A percentile compares a stretch with the other conserved stretches of the same genome.
Evolutionary conservation across 2,797 vertebrate species (phyloP).

Genomic region (Pempheris klunzingeri): DNA sequence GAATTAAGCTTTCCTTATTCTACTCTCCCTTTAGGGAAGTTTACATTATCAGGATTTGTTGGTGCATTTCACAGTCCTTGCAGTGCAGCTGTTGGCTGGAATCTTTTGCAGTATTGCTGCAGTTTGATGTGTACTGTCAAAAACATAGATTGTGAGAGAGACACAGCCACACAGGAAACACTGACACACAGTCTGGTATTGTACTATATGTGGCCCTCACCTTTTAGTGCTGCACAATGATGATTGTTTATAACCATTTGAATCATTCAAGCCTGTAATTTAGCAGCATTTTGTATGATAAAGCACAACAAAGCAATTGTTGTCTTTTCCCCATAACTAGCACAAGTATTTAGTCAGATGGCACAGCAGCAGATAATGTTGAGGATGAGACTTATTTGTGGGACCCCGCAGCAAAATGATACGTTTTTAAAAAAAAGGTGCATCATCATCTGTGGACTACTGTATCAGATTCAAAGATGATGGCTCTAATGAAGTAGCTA

Average conservation of each 20-base stretch:
- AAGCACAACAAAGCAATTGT: background rate
- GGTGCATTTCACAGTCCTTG: background rate
- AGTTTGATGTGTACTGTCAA: background rate
- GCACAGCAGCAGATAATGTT: slow-evolving; percentile 9
- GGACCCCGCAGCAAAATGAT: slow-evolving; percentile 16
- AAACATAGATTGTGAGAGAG: background rate
- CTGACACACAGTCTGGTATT: background rate
- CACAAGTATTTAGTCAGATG: background rate
- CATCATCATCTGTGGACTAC: background rate
- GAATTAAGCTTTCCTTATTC: background rate
- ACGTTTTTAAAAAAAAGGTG: background rate
- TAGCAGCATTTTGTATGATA: background rate
- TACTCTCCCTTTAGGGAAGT: background rate
- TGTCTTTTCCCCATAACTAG: background rate
- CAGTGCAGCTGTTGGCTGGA: background rate
- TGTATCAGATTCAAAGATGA: slow-evolving; percentile 26
- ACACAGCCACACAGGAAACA: background rate
- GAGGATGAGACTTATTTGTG: slow-evolving; percentile 5
- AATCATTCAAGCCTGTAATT: slow-evolving; percentile 8
- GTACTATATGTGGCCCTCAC: background rate
- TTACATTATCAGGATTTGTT: slow-evolving; percentile 1
- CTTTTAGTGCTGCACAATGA: background rate
- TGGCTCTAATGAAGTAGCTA: slow-evolving; percentile 32
- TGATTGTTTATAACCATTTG: background rate
- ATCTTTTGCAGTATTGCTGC: background rate